phyloP scores from a whole-genome alignment of 2,113 vertebrate species.

The Cairina moschata region DNA sequence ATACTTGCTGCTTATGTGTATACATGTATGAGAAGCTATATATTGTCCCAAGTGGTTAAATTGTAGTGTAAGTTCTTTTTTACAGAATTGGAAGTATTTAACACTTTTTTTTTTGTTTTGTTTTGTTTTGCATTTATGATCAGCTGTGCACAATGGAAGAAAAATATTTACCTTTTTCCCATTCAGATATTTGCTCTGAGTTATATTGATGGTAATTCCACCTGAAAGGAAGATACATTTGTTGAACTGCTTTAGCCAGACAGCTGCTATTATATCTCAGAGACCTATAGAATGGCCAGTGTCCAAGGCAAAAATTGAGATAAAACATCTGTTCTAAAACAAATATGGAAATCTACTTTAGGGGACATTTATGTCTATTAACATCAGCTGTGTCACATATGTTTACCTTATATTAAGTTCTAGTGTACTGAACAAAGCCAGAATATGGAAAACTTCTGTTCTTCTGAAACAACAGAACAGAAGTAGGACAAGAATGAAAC shows the following conservation, averaged over 20 bases:
- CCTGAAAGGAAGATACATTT: background rate
- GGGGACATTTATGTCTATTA: constrained; percentile 21
- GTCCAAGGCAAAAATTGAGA: constrained; percentile 35
- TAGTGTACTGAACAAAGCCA: background rate
- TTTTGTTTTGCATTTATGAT: background rate
- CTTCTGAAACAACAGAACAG: constrained; percentile 1
- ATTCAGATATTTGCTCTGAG: background rate
- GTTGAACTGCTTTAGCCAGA: constrained; percentile 1
- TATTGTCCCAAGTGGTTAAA: background rate
- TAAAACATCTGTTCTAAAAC: constrained; percentile 57
- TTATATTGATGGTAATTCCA: background rate
- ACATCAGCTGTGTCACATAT: constrained; percentile 54
- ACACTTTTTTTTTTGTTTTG: background rate
- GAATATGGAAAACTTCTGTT: background rate
- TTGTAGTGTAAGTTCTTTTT: background rate
- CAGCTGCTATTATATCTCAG: background rate
- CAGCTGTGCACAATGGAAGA: background rate
- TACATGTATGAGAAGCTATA: background rate
- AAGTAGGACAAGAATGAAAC: background rate
- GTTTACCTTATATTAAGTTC: constrained; percentile 30
- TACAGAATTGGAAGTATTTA: background rate
- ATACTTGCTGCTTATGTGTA: background rate
- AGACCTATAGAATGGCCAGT: constrained; percentile 30
- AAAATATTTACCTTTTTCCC: background rate
- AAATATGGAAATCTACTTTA: constrained; percentile 57